Conservation (phyloP, 2,113 vertebrate species). For the Paratilapia polleni region DNA sequence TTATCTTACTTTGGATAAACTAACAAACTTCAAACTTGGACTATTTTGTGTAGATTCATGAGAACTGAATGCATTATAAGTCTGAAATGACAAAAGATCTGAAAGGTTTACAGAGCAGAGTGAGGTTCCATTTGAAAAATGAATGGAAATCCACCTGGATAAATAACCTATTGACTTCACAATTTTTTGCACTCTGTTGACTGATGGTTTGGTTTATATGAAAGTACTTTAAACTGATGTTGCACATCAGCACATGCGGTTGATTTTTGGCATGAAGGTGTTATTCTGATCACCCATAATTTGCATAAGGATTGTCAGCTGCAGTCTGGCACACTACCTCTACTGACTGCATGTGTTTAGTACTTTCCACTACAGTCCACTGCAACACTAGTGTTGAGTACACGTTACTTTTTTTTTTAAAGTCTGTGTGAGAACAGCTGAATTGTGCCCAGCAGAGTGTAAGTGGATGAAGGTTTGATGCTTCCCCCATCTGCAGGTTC, state of each 20-base stretch:
- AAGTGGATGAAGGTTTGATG: background rate
- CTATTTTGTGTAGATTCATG: too few relatives aligned
- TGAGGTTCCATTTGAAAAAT: slow-evolving; percentile 25
- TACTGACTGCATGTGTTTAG: slow-evolving; percentile 55
- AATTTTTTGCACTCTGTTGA: background rate
- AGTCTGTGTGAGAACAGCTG: background rate
- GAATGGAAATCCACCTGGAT: slow-evolving; percentile 19
- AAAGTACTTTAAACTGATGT: background rate
- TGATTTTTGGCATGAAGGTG: slow-evolving; percentile 16
- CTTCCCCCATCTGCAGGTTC: slow-evolving; percentile 82
- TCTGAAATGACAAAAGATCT: background rate
- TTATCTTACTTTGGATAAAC: too few relatives aligned
- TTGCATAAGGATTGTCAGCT: background rate
- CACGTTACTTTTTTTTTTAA: background rate
- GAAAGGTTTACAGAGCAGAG: slow-evolving; percentile 9
- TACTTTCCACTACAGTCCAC: background rate
- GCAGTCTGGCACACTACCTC: background rate
- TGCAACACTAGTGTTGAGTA: background rate
- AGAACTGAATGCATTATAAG: background rate
- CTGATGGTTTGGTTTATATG: background rate
- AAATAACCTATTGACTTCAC: background rate
- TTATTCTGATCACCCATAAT: slow-evolving; percentile 25
- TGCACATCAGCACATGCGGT: background rate
- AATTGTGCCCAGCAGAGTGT: background rate
- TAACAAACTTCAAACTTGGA: too few relatives aligned